These are phyloP conservation scores for Chaetorhynchus papuensis DNA, from an alignment of 2,113 vertebrate genomes.

Conservation along the genomic window DNA sequence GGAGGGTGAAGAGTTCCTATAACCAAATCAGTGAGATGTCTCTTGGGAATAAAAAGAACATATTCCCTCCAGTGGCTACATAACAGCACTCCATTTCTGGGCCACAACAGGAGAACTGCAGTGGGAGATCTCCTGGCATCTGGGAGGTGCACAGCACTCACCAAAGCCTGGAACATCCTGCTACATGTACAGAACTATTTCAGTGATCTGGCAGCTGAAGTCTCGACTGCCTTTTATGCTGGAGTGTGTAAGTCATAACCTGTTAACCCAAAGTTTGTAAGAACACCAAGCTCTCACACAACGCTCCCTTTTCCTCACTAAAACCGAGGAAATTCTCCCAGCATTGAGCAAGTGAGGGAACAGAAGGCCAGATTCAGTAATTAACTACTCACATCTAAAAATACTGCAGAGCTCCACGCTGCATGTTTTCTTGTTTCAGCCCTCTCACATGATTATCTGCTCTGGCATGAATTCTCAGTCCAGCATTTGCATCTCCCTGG, in stretches of 20 bases:
- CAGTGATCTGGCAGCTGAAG: neutral
- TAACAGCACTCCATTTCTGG: neutral
- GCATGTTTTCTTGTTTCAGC: slow-evolving; percentile 7
- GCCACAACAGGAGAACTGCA: neutral
- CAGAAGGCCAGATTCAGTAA: neutral
- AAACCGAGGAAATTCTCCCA: neutral
- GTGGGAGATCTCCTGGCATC: neutral
- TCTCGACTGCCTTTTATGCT: neutral
- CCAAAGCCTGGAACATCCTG: neutral
- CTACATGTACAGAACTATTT: neutral
- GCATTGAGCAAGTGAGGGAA: neutral
- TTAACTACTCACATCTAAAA: slow-evolving; percentile 25
- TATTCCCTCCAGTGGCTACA: neutral
- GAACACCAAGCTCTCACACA: neutral
- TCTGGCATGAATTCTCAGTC: slow-evolving; percentile 2
- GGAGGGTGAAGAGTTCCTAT: neutral
- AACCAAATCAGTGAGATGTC: neutral
- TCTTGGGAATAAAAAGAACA: neutral
- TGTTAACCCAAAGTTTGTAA: neutral
- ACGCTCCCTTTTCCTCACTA: neutral
- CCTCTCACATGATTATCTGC: slow-evolving; percentile 4
- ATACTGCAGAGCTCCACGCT: neutral
- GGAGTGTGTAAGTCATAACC: neutral
- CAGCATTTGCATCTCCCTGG: neutral
- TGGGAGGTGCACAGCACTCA: neutral